Conservation (phyloP, 2,888 invertebrate species). For the Acronicta psi region DNA sequence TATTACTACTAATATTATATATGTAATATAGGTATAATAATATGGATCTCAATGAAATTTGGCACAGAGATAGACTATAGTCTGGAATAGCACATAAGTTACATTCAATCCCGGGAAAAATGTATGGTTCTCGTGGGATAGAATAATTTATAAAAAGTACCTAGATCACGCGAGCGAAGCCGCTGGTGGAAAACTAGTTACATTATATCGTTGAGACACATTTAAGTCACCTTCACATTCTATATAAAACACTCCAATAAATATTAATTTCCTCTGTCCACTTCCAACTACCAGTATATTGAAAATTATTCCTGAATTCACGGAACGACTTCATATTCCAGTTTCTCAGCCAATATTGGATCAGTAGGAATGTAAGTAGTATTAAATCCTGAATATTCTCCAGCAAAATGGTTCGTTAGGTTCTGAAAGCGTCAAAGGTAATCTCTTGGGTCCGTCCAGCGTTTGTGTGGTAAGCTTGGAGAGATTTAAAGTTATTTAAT, state of each 20-base stretch:
- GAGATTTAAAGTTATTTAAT: not conserved
- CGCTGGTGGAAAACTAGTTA: too few relatives aligned
- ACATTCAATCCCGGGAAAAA: too few relatives aligned
- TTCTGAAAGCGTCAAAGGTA: slow-evolving; percentile 1
- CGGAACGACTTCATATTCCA: slow-evolving; percentile 35
- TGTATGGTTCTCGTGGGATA: too few relatives aligned
- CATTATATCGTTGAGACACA: not conserved
- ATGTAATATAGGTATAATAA: too few relatives aligned
- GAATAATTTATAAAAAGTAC: too few relatives aligned
- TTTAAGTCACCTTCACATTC: not conserved
- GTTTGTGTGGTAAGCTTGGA: not conserved
- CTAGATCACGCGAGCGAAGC: too few relatives aligned
- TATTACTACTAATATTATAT: too few relatives aligned
- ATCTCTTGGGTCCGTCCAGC: slow-evolving; percentile 4
- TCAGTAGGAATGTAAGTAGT: slow-evolving; percentile 30
- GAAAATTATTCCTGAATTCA: slow-evolving; percentile 36
- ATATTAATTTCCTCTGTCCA: not conserved
- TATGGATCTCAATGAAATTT: too few relatives aligned
- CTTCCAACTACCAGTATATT: slow-evolving; percentile 20
- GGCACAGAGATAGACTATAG: too few relatives aligned
- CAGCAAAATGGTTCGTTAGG: slow-evolving; percentile 32
- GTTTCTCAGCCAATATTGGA: slow-evolving; percentile 24
- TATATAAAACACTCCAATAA: not conserved
- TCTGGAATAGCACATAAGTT: too few relatives aligned
- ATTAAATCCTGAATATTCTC: slow-evolving; percentile 32